A percentile compares a stretch with the other conserved stretches of the same genome.
phyloP scores from a whole-genome alignment of 2,888 invertebrate species.

The Amorpha juglandis region DNA sequence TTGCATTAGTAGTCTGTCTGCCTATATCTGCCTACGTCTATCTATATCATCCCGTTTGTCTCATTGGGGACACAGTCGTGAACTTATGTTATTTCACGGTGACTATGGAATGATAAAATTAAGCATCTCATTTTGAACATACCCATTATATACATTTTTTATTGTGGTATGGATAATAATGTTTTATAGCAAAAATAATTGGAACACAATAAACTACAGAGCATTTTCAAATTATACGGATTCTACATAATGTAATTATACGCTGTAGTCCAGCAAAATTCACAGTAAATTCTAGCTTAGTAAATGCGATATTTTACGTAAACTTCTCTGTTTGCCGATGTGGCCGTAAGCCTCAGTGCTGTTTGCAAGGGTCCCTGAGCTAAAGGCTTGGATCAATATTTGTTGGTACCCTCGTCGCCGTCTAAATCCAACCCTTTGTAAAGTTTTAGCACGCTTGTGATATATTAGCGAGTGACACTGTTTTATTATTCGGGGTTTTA shows the following conservation, averaged over 20 bases:
- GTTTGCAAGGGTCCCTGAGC: slow-evolving; percentile 57
- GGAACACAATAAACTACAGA: too few relatives aligned
- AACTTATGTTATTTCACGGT: too few relatives aligned
- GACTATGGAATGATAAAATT: too few relatives aligned
- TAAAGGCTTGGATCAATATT: slow-evolving; percentile 67
- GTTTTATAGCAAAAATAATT: neutral
- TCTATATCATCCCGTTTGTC: too few relatives aligned
- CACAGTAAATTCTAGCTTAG: slow-evolving; percentile 24
- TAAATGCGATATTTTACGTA: slow-evolving; percentile 39
- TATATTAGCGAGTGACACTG: slow-evolving; percentile 47
- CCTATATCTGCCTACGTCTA: too few relatives aligned
- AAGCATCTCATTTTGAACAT: too few relatives aligned
- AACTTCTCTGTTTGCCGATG: slow-evolving; percentile 39
- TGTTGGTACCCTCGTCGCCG: slow-evolving; percentile 58
- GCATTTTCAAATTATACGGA: neutral
- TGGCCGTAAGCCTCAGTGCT: slow-evolving; percentile 42
- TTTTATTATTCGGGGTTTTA: slow-evolving; percentile 32
- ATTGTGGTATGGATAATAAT: neutral
- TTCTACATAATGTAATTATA: neutral
- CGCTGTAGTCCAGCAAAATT: slow-evolving; percentile 14
- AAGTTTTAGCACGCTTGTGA: slow-evolving; percentile 43
- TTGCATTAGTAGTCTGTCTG: too few relatives aligned
- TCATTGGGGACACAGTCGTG: too few relatives aligned
- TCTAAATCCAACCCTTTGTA: slow-evolving; percentile 59
- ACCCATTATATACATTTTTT: neutral